Conservation (phyloP, 2,113 vertebrate species). For the Tragulus kanchil region DNA sequence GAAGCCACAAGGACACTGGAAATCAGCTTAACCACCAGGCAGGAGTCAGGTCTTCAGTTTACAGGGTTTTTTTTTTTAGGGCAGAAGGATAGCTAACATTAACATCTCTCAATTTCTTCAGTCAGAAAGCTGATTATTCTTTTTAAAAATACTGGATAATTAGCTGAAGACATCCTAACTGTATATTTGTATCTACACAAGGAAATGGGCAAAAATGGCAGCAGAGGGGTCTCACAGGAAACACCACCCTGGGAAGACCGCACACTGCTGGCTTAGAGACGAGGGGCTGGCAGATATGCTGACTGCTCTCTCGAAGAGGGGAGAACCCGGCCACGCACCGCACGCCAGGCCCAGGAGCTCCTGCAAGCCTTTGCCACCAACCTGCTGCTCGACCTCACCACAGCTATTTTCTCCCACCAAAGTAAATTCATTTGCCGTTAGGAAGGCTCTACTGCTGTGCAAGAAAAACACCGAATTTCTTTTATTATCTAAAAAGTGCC, state of each 20-base stretch:
- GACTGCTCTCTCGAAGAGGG: not conserved
- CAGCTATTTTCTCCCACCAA: not conserved
- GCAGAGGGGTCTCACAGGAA: not conserved
- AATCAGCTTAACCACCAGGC: not conserved
- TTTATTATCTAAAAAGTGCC: conserved; percentile 12
- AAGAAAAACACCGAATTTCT: not conserved
- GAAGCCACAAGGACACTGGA: not conserved
- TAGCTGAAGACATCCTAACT: not conserved
- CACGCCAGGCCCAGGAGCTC: not conserved
- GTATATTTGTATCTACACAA: not conserved
- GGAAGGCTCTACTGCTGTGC: not conserved
- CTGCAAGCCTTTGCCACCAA: not conserved
- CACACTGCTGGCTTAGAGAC: not conserved
- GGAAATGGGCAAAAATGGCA: not conserved
- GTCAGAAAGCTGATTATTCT: not conserved
- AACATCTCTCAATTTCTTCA: not conserved
- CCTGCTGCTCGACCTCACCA: not conserved
- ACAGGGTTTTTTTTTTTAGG: not conserved
- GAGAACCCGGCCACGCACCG: not conserved
- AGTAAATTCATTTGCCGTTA: conserved; percentile 28
- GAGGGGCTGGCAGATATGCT: not conserved
- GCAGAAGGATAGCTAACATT: not conserved
- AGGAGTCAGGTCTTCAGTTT: not conserved
- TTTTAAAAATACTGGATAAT: not conserved
- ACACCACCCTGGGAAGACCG: no score